These are phyloP conservation scores for Cephalotes varians DNA, from an alignment of 2,888 invertebrate species.

Conservation along the genomic window DNA sequence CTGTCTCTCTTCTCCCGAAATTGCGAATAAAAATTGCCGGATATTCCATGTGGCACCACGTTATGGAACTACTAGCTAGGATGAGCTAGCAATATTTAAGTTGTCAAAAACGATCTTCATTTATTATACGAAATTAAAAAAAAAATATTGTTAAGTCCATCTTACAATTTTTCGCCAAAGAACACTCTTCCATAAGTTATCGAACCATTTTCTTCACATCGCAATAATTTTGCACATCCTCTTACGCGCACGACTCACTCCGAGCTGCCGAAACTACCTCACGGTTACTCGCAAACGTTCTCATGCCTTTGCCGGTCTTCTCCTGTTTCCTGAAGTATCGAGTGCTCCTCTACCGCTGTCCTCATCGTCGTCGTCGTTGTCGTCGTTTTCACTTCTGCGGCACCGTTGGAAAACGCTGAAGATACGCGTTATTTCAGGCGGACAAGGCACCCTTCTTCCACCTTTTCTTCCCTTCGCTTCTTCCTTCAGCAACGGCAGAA, in stretches of 20 bases:
- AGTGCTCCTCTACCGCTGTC: constrained; percentile 2
- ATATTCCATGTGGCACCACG: not conserved
- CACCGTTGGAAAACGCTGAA: constrained; percentile 28
- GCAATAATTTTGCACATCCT: constrained; percentile 35
- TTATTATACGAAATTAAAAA: not conserved
- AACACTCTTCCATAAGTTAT: not conserved
- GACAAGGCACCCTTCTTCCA: constrained; percentile 1
- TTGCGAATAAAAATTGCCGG: not conserved
- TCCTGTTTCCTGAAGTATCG: constrained; percentile 23
- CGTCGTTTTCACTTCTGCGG: constrained; percentile 36
- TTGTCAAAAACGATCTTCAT: not conserved
- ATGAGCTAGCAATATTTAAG: not conserved
- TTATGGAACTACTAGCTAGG: not conserved
- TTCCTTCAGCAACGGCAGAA: not conserved
- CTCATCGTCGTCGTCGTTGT: constrained; percentile 28
- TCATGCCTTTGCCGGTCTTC: constrained; percentile 10
- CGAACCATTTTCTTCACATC: constrained; percentile 19
- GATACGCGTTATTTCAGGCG: constrained; percentile 45
- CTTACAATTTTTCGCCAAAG: not conserved
- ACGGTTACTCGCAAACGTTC: constrained; percentile 27
- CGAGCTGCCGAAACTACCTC: constrained; percentile 17
- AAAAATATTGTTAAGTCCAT: not conserved
- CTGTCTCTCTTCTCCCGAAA: not conserved
- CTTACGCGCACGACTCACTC: constrained; percentile 32
- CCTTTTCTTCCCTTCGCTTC: not conserved